Conservation (phyloP, 1,140 invertebrate genomes). For the Megalopta genalis region DNA sequence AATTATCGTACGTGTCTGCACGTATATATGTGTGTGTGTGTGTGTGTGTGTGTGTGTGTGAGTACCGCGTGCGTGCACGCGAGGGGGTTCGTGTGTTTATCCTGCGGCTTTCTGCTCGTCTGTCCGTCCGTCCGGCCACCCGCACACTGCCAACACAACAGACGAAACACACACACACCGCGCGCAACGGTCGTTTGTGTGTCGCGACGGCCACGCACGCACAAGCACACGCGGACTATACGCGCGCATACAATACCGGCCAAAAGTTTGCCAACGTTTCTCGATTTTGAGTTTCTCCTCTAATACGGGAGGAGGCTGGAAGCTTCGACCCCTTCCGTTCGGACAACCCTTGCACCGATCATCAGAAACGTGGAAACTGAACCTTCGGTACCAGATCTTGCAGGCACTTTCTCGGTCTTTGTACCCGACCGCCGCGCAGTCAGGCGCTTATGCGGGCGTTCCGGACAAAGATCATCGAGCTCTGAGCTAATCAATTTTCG, state of each 20-base stretch:
- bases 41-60: constrained; percentile 7
- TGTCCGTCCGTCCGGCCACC: constrained; percentile 51
- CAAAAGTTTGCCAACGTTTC: too few species aligned
- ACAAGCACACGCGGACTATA: not conserved
- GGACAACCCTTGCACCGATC: too few species aligned
- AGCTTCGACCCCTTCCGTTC: too few species aligned
- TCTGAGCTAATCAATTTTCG: too few species aligned
- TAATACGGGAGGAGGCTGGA: too few species aligned
- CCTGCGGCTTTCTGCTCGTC: constrained; percentile 50
- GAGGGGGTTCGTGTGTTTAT: constrained; percentile 37
- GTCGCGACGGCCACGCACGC: constrained; percentile 14
- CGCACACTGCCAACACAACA: constrained; percentile 56
- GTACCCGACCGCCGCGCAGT: too few species aligned
- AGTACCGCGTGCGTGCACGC: constrained; percentile 8
- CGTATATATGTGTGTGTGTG: constrained; percentile 6
- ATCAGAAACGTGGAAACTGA: too few species aligned
- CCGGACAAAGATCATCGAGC: too few species aligned
- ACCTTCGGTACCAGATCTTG: too few species aligned
- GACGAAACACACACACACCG: constrained; percentile 44
- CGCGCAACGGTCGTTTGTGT: constrained; percentile 49
- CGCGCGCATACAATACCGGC: not conserved
- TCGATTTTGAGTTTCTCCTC: too few species aligned
- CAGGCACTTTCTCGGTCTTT: too few species aligned
- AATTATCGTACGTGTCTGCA: not conserved
- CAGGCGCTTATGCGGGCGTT: too few species aligned